A percentile compares a stretch with the other conserved stretches of the same genome.
phyloP scores from a whole-genome alignment of 2,113 vertebrate species.

The Dipodomys stephensi region DNA sequence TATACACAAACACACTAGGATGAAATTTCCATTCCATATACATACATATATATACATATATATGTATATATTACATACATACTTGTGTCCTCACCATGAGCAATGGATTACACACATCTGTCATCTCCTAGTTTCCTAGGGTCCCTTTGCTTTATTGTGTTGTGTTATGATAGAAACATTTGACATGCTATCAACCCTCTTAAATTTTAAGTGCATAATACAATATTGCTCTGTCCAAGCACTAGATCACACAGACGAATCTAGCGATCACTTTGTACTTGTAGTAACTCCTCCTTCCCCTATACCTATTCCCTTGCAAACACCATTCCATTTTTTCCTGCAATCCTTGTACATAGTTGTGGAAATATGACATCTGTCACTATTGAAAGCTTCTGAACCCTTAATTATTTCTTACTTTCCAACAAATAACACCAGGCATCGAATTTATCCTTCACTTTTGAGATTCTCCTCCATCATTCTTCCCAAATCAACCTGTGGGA shows the following conservation, averaged over 20 bases:
- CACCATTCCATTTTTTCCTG: not conserved
- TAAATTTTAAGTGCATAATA: not conserved
- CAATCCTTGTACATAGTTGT: not conserved
- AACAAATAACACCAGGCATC: not conserved
- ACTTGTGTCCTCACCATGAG: not conserved
- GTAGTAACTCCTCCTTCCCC: too few species aligned
- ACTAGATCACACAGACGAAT: not conserved
- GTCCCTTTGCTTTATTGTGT: not conserved
- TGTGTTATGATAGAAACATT: not conserved
- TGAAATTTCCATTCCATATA: not conserved
- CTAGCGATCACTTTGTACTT: too few species aligned
- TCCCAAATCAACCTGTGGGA: too few species aligned
- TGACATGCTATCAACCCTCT: not conserved
- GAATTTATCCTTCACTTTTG: too few species aligned
- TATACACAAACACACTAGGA: not conserved
- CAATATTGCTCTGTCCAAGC: not conserved
- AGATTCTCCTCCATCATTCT: not conserved
- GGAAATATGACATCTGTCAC: not conserved
- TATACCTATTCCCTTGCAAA: too few species aligned
- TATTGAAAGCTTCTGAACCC: not conserved
- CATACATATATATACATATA: too few species aligned
- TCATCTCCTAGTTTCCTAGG: not conserved
- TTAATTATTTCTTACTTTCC: not conserved
- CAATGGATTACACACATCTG: not conserved
- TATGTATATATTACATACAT: fast-evolving